Base-by-base conservation (phyloP, 2,888 invertebrate species). In the Drosophila imparisetae region DNA sequence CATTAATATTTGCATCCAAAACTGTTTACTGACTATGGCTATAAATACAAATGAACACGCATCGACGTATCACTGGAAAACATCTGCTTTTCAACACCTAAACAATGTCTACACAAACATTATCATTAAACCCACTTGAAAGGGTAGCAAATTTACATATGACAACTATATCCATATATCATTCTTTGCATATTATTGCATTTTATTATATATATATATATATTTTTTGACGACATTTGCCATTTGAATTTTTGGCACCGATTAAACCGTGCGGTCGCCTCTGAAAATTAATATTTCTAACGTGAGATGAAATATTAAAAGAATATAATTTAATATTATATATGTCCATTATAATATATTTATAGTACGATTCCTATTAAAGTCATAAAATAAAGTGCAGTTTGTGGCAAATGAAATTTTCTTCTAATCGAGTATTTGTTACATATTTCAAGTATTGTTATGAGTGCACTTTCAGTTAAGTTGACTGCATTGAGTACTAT, bases 161-260 rank as follows among this genome's bases (percentile, higher is more conserved):
- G 59, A 49, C 57, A 64, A 34, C 24, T 40, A 2, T 49, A 34
- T 48, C 13, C 11, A 24, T 59, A 40, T 48, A 27, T 36, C 21
- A 4, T 34, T 54, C 29, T 21, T 0, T 24, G 32, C 34, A 40
- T 7, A 13, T 40, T 50, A 36, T 32, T 55, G 59, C 32, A 34
- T 52, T 40, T 36, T 30, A 24, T n/a, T n/a, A 29, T 32, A 42
- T 61, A 18, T 54, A 32, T 30, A 29, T 7, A 29, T 30, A 3
- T 29, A 6, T 29, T 24, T 64, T 18, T 29, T 4, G 59, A 27
- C 32, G 59, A 52, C 64, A 38, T 71, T 80, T 79, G 81, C 36
- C 80, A 80, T 79, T 79, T 72, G 21, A 2, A 54, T 62, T 34
- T 45, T 78, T 76, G 78, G 76, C 80, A 78, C 61, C 60, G 66